Evolutionary conservation across 35 echinoderm and acorn worm genomes (phyloP).

Genomic region (Lytechinus pictus): DNA sequence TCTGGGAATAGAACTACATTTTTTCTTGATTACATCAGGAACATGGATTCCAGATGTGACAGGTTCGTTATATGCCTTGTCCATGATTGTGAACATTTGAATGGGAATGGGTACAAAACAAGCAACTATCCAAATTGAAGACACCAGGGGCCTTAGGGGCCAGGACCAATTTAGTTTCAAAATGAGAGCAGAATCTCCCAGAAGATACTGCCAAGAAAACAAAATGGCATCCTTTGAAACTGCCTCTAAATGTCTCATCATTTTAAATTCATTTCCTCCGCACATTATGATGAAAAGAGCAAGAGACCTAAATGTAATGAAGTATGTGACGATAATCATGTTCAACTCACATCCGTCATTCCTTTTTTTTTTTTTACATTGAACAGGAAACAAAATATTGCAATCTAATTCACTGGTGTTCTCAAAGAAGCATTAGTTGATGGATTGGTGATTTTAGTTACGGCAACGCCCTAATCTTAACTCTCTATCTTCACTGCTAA

Average conservation of each 20-base stretch:
- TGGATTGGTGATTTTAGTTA: not conserved
- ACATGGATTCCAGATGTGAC: slow-evolving; percentile 10
- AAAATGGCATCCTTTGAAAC: not conserved
- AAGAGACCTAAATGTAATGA: not conserved
- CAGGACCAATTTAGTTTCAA: not conserved
- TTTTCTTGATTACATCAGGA: not conserved
- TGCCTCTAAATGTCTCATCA: not conserved
- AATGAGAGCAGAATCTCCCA: slow-evolving; percentile 3
- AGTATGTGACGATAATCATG: not conserved
- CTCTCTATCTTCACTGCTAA: not conserved
- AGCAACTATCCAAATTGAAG: not conserved
- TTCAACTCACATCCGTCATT: not conserved
- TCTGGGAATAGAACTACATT: slow-evolving; percentile 10
- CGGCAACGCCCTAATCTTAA: not conserved
- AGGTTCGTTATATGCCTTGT: not conserved
- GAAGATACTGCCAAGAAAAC: not conserved
- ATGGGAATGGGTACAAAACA: not conserved
- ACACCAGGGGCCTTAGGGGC: not conserved
- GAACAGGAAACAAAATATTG: not conserved
- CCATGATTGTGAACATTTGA: not conserved
- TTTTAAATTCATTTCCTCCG: not conserved
- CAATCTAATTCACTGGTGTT: slow-evolving; percentile 11
- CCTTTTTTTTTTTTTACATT: not conserved
- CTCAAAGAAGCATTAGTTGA: not conserved
- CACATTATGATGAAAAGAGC: not conserved